Conservation (phyloP, 2,888 invertebrate species). For the Calliscelio sp. region DNA sequence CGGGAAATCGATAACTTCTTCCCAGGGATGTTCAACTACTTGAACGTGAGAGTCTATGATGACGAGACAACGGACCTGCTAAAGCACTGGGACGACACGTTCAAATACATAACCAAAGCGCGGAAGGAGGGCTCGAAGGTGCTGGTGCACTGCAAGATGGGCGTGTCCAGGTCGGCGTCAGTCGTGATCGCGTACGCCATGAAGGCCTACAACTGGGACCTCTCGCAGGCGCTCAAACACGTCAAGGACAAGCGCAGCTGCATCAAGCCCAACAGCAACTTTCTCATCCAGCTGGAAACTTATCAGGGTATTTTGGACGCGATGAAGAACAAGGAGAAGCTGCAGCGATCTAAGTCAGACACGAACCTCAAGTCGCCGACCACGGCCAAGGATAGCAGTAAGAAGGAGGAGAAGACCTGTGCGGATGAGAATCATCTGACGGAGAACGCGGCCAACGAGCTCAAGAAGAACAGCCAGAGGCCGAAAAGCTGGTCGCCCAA, state of each 20-base stretch:
- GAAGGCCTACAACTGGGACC: slow-evolving; percentile 98
- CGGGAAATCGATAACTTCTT: slow-evolving; percentile 99
- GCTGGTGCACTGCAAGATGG: slow-evolving; percentile 99
- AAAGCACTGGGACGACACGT: slow-evolving; percentile 99
- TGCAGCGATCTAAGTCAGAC: slow-evolving; percentile 97
- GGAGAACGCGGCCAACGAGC: slow-evolving; percentile 80
- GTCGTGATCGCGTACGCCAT: slow-evolving; percentile 99
- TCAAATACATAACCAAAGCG: slow-evolving; percentile 97
- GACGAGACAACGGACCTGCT: slow-evolving; percentile 98
- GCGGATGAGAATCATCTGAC: slow-evolving; percentile 73
- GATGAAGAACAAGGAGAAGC: slow-evolving; percentile 97
- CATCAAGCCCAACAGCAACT: slow-evolving; percentile 98
- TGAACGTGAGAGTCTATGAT: slow-evolving; percentile 98
- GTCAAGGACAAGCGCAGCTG: slow-evolving; percentile 97
- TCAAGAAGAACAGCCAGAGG: slow-evolving; percentile 85
- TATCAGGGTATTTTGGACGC: slow-evolving; percentile 98
- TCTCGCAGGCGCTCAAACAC: slow-evolving; percentile 94
- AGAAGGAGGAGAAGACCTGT: slow-evolving; percentile 81
- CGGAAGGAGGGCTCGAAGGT: slow-evolving; percentile 96
- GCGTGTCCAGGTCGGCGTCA: slow-evolving; percentile 98
- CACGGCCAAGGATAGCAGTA: slow-evolving; percentile 83
- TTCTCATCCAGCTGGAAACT: slow-evolving; percentile 96
- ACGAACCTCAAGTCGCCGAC: slow-evolving; percentile 93
- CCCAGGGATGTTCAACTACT: slow-evolving; percentile 98
- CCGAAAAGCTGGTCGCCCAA: slow-evolving; percentile 93